A percentile compares a stretch with the other conserved stretches of the same genome.
These are phyloP conservation scores for Sinohyriopsis cumingii DNA, from an alignment of 2,888 invertebrate species.

Conservation along the genomic window DNA sequence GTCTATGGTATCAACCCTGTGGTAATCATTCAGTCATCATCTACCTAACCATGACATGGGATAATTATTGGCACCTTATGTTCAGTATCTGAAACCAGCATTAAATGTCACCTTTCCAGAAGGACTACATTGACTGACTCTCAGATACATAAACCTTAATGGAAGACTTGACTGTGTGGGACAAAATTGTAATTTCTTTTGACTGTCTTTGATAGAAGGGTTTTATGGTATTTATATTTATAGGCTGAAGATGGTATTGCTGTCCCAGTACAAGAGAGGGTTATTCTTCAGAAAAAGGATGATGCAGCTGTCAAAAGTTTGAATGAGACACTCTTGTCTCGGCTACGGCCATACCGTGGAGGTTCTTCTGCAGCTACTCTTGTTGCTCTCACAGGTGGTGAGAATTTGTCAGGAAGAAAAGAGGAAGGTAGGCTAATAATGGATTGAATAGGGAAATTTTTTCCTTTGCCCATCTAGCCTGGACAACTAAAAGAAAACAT, in stretches of 20 bases:
- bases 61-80: too few relatives aligned
- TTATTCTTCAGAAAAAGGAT: slow-evolving; percentile 64
- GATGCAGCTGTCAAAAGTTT: slow-evolving; percentile 56
- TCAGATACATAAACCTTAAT: too few relatives aligned
- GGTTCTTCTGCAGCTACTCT: slow-evolving; percentile 62
- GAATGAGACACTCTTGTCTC: slow-evolving; percentile 66
- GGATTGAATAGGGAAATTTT: background rate
- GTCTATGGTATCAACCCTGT: too few relatives aligned
- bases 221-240: slow-evolving; percentile 5
- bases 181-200: too few relatives aligned
- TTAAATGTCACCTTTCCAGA: too few relatives aligned
- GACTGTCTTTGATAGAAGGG: too few relatives aligned
- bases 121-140: too few relatives aligned
- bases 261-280: slow-evolving; percentile 32
- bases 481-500: too few relatives aligned
- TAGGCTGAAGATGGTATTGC: slow-evolving; percentile 37
- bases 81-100: too few relatives aligned
- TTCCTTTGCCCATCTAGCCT: background rate
- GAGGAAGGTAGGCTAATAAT: slow-evolving; percentile 45
- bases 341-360: slow-evolving; percentile 65
- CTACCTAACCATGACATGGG: too few relatives aligned
- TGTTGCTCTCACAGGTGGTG: slow-evolving; percentile 65
- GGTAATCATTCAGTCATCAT: too few relatives aligned
- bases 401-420: slow-evolving; percentile 51
- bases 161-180: too few relatives aligned